Conservation (phyloP, 2,888 invertebrate genomes). For the Anorthoa munda region DNA sequence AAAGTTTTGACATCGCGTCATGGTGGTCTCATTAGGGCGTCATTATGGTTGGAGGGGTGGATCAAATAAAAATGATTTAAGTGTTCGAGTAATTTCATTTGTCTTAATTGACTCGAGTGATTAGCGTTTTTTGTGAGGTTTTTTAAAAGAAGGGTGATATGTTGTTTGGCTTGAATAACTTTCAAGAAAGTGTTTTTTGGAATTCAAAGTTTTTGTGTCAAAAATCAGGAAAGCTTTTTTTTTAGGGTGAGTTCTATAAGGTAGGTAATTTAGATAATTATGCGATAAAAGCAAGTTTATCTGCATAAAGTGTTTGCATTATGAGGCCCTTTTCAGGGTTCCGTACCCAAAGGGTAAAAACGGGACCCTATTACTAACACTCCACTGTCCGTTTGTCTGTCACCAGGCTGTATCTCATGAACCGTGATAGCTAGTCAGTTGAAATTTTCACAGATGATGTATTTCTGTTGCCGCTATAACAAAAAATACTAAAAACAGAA, state of each 20-base stretch:
- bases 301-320: no score
- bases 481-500: no score
- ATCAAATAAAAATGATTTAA: slow-evolving; percentile 62
- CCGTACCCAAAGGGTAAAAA: no score
- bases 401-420: no score
- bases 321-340: no score
- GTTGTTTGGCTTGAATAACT: background rate
- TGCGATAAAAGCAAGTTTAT: no score
- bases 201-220: background rate
- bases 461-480: no score
- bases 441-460: no score
- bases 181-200: background rate
- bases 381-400: no score
- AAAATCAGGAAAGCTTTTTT: background rate
- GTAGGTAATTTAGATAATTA: no score
- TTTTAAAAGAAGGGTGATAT: slow-evolving; percentile 18
- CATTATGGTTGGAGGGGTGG: slow-evolving; percentile 46
- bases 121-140: slow-evolving; percentile 55
- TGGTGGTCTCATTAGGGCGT: slow-evolving; percentile 49
- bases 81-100: slow-evolving; percentile 57
- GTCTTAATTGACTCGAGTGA: slow-evolving; percentile 51
- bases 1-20: slow-evolving; percentile 40
- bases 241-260: background rate
- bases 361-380: no score
- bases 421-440: no score